Base-by-base conservation (phyloP, 2,888 invertebrate species). In the Parnassius smintheus region DNA sequence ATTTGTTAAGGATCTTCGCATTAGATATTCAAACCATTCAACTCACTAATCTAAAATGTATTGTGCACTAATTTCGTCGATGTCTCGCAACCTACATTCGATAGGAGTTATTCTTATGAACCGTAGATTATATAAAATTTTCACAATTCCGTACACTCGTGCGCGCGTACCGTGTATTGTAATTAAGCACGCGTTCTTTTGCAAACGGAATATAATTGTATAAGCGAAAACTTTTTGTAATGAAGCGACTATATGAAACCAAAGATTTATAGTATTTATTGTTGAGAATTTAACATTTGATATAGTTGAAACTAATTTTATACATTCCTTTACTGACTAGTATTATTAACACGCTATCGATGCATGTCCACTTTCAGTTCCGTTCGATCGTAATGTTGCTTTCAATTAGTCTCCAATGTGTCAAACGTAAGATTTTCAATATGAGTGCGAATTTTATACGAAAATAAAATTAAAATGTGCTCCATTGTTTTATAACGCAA, bases 221-320 rank as follows among this genome's bases (percentile, higher is more conserved):
- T 71, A 71, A 73, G 67, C 72, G 66, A 67, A 70, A 69, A 76
- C 74, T 73, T 82, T 83, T 83, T 81, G 77, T 82, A 86, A 83
- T 83, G 83, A 77, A 85, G 78, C 83, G 86, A 86, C 86, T 86
- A 83, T 85, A 83, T 85, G 82, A 85, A 87, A 87, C 91, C 91
- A 91, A 91, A 91, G 91, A 90, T 86, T 87, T 85, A 84, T 87
- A 89, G 86, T 90, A 88, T 89, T 89, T 89, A 89, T 87, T 87
- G 83, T 86, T 83, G 87, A 84, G 78, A 81, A 82, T 80, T 80
- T 84, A 82, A 83, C 84, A 76, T 81, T 64, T 78, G 83, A 82
- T 83, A 83, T 83, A 85, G 83, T 84, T 81, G 82, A 82, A 81
- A 81, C 76, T 85, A 83, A 86, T 84, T 87, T 88, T 86, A 83